These are phyloP conservation scores for Xanthorhoe spadicearia DNA, from an alignment of 2,888 invertebrate genomes.

Conservation along the genomic window DNA sequence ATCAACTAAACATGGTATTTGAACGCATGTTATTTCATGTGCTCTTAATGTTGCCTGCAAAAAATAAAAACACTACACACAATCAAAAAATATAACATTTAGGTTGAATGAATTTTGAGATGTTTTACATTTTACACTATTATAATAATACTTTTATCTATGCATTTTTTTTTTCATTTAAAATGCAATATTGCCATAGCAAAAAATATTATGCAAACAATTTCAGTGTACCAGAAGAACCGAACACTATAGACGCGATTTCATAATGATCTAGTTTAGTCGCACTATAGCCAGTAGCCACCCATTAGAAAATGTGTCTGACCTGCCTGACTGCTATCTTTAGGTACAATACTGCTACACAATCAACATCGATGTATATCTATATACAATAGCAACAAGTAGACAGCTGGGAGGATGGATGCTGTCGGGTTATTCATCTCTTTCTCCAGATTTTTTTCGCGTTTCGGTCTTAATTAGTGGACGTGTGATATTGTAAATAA, in stretches of 20 bases:
- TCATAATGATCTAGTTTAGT: constrained; percentile 50
- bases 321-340: constrained; percentile 47
- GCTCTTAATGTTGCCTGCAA: constrained; percentile 17
- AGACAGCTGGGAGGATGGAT: constrained; percentile 82
- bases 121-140: background rate
- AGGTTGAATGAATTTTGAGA: no score
- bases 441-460: constrained; percentile 62
- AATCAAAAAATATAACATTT: no score
- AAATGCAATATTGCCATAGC: constrained; percentile 36
- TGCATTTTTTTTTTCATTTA: background rate
- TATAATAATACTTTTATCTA: no score
- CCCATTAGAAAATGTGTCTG: constrained; percentile 50
- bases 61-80: background rate
- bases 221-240: constrained; percentile 38
- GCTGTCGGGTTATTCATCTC: constrained; percentile 66
- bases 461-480: constrained; percentile 61
- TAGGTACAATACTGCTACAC: background rate
- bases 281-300: constrained; percentile 66
- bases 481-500: constrained; percentile 50
- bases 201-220: constrained; percentile 37
- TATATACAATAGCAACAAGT: constrained; percentile 74
- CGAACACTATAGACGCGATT: constrained; percentile 27
- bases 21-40: constrained; percentile 31
- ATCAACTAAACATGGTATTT: background rate
- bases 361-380: constrained; percentile 40